Base-by-base conservation (phyloP, 35 echinoderm and acorn worm genomes). In the Ophiothrix spiculata region DNA sequence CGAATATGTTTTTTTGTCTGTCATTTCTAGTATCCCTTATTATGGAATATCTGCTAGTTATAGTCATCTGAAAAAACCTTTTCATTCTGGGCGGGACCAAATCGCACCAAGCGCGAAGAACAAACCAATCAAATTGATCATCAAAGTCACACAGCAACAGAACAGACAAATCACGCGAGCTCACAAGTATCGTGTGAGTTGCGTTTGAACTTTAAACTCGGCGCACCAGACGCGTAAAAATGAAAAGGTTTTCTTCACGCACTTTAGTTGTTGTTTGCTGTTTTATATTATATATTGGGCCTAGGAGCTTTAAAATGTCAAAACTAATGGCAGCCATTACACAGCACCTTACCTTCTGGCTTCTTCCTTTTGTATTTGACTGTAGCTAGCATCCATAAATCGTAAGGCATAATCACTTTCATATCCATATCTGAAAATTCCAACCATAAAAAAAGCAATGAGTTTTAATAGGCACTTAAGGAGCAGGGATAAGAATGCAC, bases 361-460 rank as follows among this genome's bases (percentile, higher is more conserved):
- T 64, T 98, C 95, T 56, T 98, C 95, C 75, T 86, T 94, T 38
- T 91, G 75, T 1, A 98, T 89, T 46, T 98, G 88, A 16, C 74
- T 81, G 83, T 91, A 98, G 74, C 88, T 93, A 12, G 95, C 64
- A 29, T 98, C 95, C 95, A 98, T 98, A 54, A 63, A 81, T 23
- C 82, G 76, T 32, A 98, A 39, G 12, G 91, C 88, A 79, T 86
- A 81, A 35, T 98, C 95, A 86, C 95, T 98, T 39, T 93, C 95
- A 89, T 93, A 93, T 0, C 73, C 86, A 40, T 94, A 98, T 39
- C 95, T 98, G 42, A 31, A 69, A 39, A 76, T n/a, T n/a, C n/a
- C n/a, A n/a, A n/a, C n/a, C n/a, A n/a, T n/a, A n/a, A n/a, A n/a
- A n/a, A n/a, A n/a, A n/a, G n/a, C n/a, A n/a, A n/a, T n/a, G n/a